Evolutionary conservation across 2,113 vertebrate species (phyloP), one percentile per base, ranked within the genome.

Genomic region (Oncorhynchus mykiss): DNA sequence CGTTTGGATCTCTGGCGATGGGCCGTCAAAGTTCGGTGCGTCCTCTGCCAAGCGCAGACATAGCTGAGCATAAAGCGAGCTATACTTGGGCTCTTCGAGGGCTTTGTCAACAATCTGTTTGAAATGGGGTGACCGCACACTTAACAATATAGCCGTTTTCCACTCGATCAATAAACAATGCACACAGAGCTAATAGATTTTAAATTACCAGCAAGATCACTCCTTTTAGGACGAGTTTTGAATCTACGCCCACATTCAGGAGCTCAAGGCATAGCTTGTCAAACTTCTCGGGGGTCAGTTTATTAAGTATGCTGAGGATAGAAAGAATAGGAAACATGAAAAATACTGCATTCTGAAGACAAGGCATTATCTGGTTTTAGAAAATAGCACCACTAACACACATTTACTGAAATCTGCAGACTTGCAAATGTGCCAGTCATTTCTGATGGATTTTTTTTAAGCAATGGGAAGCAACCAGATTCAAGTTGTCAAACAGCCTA

Each of bases 261-360:
- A 99, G 97, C 96, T 99, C 98, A 99, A 99, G 98, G 97, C 98
- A 99, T 99, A 99, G 97, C 96, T 99, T 99, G 96, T 99, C 98
- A 94, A 99, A 99, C 97, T 98, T 99, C 82, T 99, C 98, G 94
- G 98, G 98, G 95, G 98, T 98, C 96, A 99, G 97, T 94, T 99
- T 99, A 95, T 99, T 99, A 95, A 99, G 94, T 97, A 98, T 99
- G 96, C 97, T 99, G 6, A 4, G 82, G 31, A 34, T 8, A 57
- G 45, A 6, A 34, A 5, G 57, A 57, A 16, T 75, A 27, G 65
- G 48, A 59, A 75, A 39, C 5, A 34, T 25, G 5, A n/a, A 22
- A 39, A 31, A 45, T 13, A 29, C 1, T 67, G 4, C 16, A 29
- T 67, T 24, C 24, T 14, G 51, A 54, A 16, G 39, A 45, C 39